Conservation (phyloP, 2,888 invertebrate genomes). For the Drosophila vallismaia region DNA sequence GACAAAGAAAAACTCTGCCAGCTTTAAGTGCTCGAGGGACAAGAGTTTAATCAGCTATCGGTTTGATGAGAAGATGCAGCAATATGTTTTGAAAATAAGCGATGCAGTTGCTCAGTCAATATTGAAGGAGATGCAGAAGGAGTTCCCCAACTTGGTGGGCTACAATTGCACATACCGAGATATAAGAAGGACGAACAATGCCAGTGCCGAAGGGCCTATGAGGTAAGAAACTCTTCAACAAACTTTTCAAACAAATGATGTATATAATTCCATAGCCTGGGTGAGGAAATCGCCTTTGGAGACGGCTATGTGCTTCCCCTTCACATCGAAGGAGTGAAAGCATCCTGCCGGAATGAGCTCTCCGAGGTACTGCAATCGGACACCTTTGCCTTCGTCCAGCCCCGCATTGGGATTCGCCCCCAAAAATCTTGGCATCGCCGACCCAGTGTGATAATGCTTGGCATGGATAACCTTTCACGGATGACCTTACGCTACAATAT, state of each 20-base stretch:
- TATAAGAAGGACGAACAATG: background rate
- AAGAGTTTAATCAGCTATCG: slow-evolving; percentile 12
- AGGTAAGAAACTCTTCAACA: background rate
- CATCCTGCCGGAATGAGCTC: slow-evolving; percentile 1
- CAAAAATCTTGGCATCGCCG: slow-evolving; percentile 1
- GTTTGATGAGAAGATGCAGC: slow-evolving; percentile 34
- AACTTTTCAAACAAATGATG: no score
- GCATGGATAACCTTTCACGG: slow-evolving; percentile 93
- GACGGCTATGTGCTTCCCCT: slow-evolving; percentile 9
- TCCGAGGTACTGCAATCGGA: slow-evolving; percentile 3
- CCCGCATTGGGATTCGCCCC: background rate
- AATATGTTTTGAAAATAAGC: slow-evolving; percentile 27
- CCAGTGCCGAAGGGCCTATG: background rate
- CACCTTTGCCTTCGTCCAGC: slow-evolving; percentile 17
- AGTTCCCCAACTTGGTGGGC: background rate
- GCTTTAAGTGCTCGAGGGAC: background rate
- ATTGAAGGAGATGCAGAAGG: background rate
- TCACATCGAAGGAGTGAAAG: background rate
- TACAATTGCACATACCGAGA: slow-evolving; percentile 12
- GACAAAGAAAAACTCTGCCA: background rate
- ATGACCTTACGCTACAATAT: slow-evolving; percentile 90
- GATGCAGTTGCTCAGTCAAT: slow-evolving; percentile 37
- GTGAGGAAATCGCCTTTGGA: slow-evolving; percentile 1
- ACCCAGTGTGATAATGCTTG: slow-evolving; percentile 86
- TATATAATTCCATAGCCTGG: background rate